Base-by-base conservation (phyloP, 2,797 vertebrate genomes). In the Trematomus bernacchii region DNA sequence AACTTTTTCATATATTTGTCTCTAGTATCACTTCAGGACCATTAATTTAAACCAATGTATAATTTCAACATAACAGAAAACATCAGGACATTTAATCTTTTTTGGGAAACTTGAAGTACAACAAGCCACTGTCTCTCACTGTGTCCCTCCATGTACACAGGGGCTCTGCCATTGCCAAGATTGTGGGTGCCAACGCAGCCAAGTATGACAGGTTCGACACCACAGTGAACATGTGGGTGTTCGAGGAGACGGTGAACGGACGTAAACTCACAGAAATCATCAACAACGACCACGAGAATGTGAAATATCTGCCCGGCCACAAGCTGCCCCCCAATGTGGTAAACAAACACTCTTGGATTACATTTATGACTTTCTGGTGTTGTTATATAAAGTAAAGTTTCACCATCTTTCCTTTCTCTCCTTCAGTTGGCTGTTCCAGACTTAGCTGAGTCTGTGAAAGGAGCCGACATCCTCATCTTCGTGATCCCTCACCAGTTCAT, bases 401-500 rank as follows among this genome's bases (percentile, higher is more conserved):
- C 50, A 6, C 10, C 10, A 1, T 4, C 1, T 12, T 12, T 48
- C 21, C 6, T 52, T 12, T 70, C 27, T 57, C 66, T 44, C 68
- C 16, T 6, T 46, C 84, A 99, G 98, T 80, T 99, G 80, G 98
- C 97, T 12, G 94, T 99, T 83, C 95, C 98, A 27, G 97, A 99
- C 83, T 84, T 99, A 89, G 88, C 92, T 1, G 96, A 97, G 55
- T 95, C 98, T 2, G 96, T 96, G 1, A 94, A 92, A 0, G 97
- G 95, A 58, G 96, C 96, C 0, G 97, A 99, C 80, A 89, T 99
- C 84, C 94, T 99, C 61, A 94, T 99, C 73, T 99, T 99, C 0
- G 98, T 99, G 89, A 96, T 99, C 60, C 98, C 98, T 3, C 98
- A 99, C 85, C 98, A 99, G 93, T 99, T 99, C 79, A 95, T 99